Base-by-base conservation (phyloP, 2,113 vertebrate species). In the Campylomormyrus numenius region DNA sequence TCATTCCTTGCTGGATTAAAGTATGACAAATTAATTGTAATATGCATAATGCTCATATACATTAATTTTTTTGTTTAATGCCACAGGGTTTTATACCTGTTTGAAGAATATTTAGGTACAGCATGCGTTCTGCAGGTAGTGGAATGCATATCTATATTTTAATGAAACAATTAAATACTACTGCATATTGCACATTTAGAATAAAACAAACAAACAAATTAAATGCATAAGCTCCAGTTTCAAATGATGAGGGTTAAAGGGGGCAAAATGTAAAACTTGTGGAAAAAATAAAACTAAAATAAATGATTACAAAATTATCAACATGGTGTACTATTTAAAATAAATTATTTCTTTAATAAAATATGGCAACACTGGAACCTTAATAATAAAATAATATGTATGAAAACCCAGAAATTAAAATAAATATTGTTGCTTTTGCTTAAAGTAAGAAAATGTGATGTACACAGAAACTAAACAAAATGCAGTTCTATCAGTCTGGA, bases 401-500 rank as follows among this genome's bases (percentile, higher is more conserved):
- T 74, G 1, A 74, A 74, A 74, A 15, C 10, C 3, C 31, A 15
- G 3, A 77, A 77, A 42, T 80, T 11, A 13, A 31, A 70, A 39
- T 77, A 42, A 42, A 8, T 80, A 19, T 39, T 19, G 35, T 80
- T 80, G 83, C 2, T 85, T 85, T 48, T 85, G 21, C 42, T 46
- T 85, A 48, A 84, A 48, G 80, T 45, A 42, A 58, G 56, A 58
- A 45, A 21, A 31, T 15, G 19, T 13, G 5, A 31, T 62, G 56
- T 39, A 24, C 35, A 13, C 17, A 62, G 52, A 62, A 88, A 89
- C 42, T 66, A 31, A 70, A 35, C n/a, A 46, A 88, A 88, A 42
- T n/a, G n/a, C 45, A 87, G 80, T 90, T 87, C 19, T 80, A 87
- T 90, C 91, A 90, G 94, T 94, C 92, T 92, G 93, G 92, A 62